phyloP scores from a whole-genome alignment of 2,888 invertebrate genomes.

The Cephus pygmeus region DNA sequence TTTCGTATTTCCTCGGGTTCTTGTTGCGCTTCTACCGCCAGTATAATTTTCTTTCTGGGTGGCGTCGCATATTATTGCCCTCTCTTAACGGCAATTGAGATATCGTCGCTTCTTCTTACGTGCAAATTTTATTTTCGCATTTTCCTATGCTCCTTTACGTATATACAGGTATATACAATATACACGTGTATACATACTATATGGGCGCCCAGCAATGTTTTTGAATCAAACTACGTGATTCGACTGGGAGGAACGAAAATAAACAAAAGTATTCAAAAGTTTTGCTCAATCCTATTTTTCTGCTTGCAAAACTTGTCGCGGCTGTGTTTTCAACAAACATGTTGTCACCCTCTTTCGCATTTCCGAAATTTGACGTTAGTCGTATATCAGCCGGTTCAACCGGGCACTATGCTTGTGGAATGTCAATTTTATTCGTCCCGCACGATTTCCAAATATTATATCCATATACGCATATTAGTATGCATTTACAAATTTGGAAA shows the following conservation, averaged over 20 bases:
- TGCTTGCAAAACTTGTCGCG: background rate
- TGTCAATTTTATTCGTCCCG: background rate
- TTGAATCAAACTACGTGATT: background rate
- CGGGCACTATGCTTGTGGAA: background rate
- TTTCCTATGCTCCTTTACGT: background rate
- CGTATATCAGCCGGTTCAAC: background rate
- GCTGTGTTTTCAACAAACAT: background rate
- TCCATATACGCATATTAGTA: background rate
- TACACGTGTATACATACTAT: background rate
- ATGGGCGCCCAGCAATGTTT: background rate
- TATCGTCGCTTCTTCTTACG: slow-evolving; percentile 36
- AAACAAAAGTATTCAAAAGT: background rate
- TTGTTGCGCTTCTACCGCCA: slow-evolving; percentile 29
- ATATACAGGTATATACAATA: background rate
- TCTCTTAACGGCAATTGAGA: slow-evolving; percentile 62
- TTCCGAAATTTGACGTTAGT: background rate
- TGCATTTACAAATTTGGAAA: background rate
- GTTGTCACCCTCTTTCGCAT: background rate
- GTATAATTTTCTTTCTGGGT: slow-evolving; percentile 61
- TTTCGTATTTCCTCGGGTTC: slow-evolving; percentile 58
- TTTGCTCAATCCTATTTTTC: background rate
- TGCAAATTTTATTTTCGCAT: background rate
- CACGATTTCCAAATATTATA: background rate
- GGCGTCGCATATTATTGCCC: slow-evolving; percentile 59
- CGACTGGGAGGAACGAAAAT: background rate